Conservation (phyloP, 1,140 invertebrate species). For the Nylanderia fulva region DNA sequence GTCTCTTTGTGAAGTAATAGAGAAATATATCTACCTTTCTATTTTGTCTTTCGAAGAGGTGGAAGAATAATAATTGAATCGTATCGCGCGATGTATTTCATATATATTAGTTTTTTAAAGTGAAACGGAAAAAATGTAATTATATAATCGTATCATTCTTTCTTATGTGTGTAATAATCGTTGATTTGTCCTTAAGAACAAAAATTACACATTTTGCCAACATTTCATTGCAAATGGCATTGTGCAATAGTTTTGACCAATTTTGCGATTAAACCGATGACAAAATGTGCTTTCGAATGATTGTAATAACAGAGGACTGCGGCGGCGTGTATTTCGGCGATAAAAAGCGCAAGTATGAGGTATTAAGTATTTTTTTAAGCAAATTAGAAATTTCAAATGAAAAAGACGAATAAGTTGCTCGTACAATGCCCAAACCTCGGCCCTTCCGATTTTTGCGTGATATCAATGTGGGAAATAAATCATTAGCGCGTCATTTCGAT, state of each 20-base stretch:
- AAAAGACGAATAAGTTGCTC: not conserved
- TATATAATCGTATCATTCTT: constrained; percentile 50
- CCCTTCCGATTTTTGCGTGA: constrained; percentile 45
- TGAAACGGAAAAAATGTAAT: constrained; percentile 47
- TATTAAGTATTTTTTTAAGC: constrained; percentile 10
- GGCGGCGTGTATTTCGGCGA: constrained; percentile 28
- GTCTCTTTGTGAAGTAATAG: constrained; percentile 36
- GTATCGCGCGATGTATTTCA: not conserved
- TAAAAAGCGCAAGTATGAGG: constrained; percentile 17
- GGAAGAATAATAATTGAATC: constrained; percentile 28
- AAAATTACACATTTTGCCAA: constrained; percentile 16
- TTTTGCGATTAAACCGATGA: constrained; percentile 39
- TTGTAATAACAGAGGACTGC: constrained; percentile 48
- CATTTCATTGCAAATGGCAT: constrained; percentile 47
- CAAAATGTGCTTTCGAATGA: constrained; percentile 34
- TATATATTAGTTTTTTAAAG: constrained; percentile 50
- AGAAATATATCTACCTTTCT: constrained; percentile 61
- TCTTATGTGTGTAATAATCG: constrained; percentile 41
- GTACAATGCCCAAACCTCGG: constrained; percentile 63
- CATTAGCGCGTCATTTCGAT: not conserved
- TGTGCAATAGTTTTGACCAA: constrained; percentile 62
- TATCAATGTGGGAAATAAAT: not conserved
- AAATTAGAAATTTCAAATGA: constrained; percentile 6
- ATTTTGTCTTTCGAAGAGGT: constrained; percentile 52
- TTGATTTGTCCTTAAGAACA: constrained; percentile 12